Percentiles rank a stretch among this genome's conserved stretches.
Evolutionary conservation across 2,888 invertebrate species (phyloP).

Genomic region (Cecidostiba fungosa): DNA sequence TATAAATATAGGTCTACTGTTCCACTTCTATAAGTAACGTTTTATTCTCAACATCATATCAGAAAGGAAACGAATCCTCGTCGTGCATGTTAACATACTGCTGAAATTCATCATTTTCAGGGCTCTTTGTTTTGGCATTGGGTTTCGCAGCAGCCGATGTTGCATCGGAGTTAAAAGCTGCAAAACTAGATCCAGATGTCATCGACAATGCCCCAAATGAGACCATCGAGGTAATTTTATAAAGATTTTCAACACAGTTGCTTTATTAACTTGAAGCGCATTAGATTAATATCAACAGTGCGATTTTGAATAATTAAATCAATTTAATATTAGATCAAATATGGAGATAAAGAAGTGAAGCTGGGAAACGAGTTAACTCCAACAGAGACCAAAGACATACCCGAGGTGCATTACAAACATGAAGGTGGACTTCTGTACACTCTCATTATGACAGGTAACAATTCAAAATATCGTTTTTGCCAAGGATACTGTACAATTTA

Average conservation of each 20-base stretch:
- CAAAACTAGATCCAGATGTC: slow-evolving; percentile 76
- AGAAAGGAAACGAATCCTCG: background rate
- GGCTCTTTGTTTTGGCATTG: slow-evolving; percentile 68
- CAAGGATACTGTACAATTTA: too few relatives aligned
- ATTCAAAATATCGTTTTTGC: background rate
- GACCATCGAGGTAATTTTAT: slow-evolving; percentile 73
- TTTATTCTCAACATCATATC: background rate
- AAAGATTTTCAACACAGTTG: too few relatives aligned
- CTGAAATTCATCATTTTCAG: slow-evolving; percentile 65
- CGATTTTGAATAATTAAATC: background rate
- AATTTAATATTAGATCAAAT: slow-evolving; percentile 72
- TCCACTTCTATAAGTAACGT: background rate
- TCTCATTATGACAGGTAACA: slow-evolving; percentile 75
- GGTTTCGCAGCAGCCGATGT: slow-evolving; percentile 73
- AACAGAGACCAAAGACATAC: slow-evolving; percentile 73
- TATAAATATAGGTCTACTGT: background rate
- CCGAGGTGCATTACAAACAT: slow-evolving; percentile 77
- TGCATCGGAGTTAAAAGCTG: slow-evolving; percentile 71
- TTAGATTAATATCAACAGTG: too few relatives aligned
- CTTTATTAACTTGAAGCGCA: too few relatives aligned
- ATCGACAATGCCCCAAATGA: slow-evolving; percentile 74
- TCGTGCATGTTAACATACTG: background rate
- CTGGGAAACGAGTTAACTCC: slow-evolving; percentile 77
- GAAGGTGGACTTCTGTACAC: slow-evolving; percentile 79
- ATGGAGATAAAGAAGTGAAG: slow-evolving; percentile 73